Evolutionary conservation across 2,888 invertebrate species (phyloP).

Genomic region (Ephialtes manifestator): DNA sequence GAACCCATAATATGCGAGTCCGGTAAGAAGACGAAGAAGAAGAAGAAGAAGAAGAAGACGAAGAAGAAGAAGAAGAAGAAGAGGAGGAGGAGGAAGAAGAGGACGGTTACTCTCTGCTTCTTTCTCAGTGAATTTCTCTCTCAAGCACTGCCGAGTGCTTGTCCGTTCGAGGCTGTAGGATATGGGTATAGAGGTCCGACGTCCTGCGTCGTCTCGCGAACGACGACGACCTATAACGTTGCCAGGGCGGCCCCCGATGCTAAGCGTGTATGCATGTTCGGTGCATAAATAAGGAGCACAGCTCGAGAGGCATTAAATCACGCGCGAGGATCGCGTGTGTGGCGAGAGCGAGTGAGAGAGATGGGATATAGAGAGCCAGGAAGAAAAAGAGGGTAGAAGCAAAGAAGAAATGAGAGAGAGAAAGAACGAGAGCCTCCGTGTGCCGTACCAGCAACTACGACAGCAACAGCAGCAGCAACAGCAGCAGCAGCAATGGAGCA

Average conservation of each 20-base stretch:
- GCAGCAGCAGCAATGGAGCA: conserved; percentile 54
- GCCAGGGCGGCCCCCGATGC: conserved; percentile 76
- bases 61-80: no score
- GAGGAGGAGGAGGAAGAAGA: conserved; percentile 78
- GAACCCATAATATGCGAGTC: conserved; percentile 81
- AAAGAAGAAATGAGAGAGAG: conserved; percentile 46
- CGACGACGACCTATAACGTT: conserved; percentile 77
- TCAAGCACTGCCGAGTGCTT: conserved; percentile 61
- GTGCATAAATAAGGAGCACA: conserved; percentile 85
- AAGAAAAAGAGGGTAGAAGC: conserved; percentile 35
- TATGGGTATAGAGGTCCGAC: conserved; percentile 41
- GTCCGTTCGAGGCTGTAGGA: conserved; percentile 52
- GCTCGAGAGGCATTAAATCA: conserved; percentile 85
- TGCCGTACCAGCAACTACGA: conserved; percentile 53
- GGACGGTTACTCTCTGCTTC: conserved; percentile 43
- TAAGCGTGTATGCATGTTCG: conserved; percentile 83
- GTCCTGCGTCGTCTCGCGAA: conserved; percentile 57
- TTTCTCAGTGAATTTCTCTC: conserved; percentile 50
- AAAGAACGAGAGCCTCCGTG: conserved; percentile 6
- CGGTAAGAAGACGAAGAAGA: conserved; percentile 69
- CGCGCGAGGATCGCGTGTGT: conserved; percentile 81
- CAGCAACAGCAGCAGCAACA: conserved; percentile 33
- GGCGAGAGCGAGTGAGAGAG: conserved; percentile 50
- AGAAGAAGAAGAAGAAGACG: conserved; percentile 76
- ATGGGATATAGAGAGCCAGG: conserved; percentile 18